Percentiles rank a stretch among this genome's conserved stretches.
These are phyloP conservation scores for Leptodactylus fuscus DNA, from an alignment of 2,113 vertebrate species.

Conservation along the genomic window DNA sequence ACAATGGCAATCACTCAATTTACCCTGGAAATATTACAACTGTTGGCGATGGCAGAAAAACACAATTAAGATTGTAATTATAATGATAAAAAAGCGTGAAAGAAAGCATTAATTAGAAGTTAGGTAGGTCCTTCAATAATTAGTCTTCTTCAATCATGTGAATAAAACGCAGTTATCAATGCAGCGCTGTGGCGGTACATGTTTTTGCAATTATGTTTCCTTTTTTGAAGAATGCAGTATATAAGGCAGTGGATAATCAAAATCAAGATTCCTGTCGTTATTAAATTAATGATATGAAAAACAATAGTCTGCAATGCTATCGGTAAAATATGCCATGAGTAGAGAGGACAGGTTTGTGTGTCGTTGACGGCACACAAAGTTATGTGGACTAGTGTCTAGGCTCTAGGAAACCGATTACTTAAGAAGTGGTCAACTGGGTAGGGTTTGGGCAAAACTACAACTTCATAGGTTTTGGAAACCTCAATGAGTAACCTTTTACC, in stretches of 20 bases:
- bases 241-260: constrained; percentile 79
- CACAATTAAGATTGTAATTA: constrained; percentile 31
- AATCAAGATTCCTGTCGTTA: constrained; percentile 72
- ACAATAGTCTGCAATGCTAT: constrained; percentile 65
- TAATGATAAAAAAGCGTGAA: constrained; percentile 17
- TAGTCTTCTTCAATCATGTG: constrained; percentile 3
- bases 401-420: not conserved
- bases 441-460: not conserved
- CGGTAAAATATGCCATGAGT: constrained; percentile 50
- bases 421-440: not conserved
- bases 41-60: not conserved
- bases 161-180: constrained; percentile 78
- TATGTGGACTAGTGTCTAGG: constrained; percentile 44
- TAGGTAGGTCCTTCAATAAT: constrained; percentile 48
- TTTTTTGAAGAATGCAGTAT: constrained; percentile 39
- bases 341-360: not conserved
- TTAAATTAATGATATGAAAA: constrained; percentile 66
- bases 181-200: constrained; percentile 66
- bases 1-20: constrained; percentile 42
- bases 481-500: constrained; percentile 57
- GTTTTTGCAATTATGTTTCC: constrained; percentile 14
- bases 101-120: constrained; percentile 34
- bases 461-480: constrained; percentile 54
- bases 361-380: not conserved
- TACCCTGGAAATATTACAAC: constrained; percentile 35